Base-by-base conservation (phyloP, 2,113 vertebrate genomes). In the Phocoena sinus region DNA sequence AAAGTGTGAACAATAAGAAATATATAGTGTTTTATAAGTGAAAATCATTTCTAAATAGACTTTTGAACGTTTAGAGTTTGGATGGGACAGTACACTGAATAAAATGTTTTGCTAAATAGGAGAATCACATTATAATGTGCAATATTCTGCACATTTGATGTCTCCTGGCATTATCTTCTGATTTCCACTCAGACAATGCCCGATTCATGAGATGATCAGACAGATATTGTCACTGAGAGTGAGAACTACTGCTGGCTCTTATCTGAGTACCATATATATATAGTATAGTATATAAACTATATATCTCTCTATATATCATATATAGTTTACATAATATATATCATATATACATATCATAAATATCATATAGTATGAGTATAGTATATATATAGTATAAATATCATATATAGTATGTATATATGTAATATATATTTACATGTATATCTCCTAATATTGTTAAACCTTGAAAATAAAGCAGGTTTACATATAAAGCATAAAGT, bases 101-200 rank as follows among this genome's bases (percentile, higher is more conserved):
- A 7, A 85, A 91, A 77, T 56, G 15, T 82, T 89, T 76, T 91
- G 3, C 10, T 95, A 83, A 92, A 33, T 41, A 87, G 20, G 6
- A 89, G 31, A 93, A 33, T 36, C 11, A 68, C 2, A 33, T 28
- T 53, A 53, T 53, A 53, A 17, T 53, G 53, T 53, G 53, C 15
- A 91, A 63, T 3, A 97, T 91, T 95, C 47, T 83, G 91, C 74
- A 91, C 50, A 71, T 80, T 41, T 93, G 50, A 94, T 87, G 68
- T 65, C 80, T 95, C 36, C 65, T 96, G 96, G 93, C 74, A 89
- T 77, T 93, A 67, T 79, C 73, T 96, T 91, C 67, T 94, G 73
- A 95, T 97, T 97, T 97, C 93, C 71, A 93, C 79, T 67, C 60
- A 91, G 96, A 95, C 47, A 96, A 94, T 21, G 33, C 44, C 28